Evolutionary conservation across 1,140 invertebrate genomes (phyloP), one percentile per base, ranked within the genome.

Genomic region (Heterodera carotae): DNA sequence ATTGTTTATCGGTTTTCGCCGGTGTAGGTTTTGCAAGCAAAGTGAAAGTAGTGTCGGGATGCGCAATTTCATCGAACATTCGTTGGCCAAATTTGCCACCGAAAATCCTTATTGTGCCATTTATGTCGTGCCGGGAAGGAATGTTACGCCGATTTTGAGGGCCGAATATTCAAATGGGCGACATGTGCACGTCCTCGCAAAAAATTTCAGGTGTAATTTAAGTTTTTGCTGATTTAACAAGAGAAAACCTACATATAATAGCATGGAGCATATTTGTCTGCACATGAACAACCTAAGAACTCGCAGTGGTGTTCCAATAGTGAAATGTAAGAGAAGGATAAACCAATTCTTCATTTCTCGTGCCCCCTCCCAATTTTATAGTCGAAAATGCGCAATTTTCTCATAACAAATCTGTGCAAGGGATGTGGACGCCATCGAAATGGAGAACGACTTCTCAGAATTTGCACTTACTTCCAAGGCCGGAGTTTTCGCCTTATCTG

Each of bases 81-180:
- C 39, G 29, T 66, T 83, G 53, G 67, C 59, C 22, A 73, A 77
- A 53, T 85, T 83, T 43, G 83, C 79, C n/a, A 33, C 43, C 33
- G 80, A 77, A 8, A 83, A 84, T 64, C 82, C 82, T 1, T 31
- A 29, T 31, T 79, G 73, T n/a, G 84, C 80, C 27, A 68, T 84
- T 53, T 83, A 83, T 33, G 80, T 85, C 12, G 18, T 82, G 48
- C 82, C 82, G 22, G 76, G 34, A 3, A 64, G 80, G n/a, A 33
- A 85, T 36, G 43, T 39, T 12, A 79, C 60, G 8, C 82, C 82
- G 60, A 71, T 76, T 5, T n/a, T 83, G n/a, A 43, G 82, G 25
- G 82, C 80, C 18, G 82, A 83, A 72, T 83, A 83, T 76, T 39
- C 82, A 10, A 83, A 83, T 71, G 82, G 82, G 22, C 62, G 82